Percentiles rank a stretch among this genome's conserved stretches.
Evolutionary conservation across 1,140 invertebrate genomes (phyloP).

Genomic region (Rhyzopertha dominica): DNA sequence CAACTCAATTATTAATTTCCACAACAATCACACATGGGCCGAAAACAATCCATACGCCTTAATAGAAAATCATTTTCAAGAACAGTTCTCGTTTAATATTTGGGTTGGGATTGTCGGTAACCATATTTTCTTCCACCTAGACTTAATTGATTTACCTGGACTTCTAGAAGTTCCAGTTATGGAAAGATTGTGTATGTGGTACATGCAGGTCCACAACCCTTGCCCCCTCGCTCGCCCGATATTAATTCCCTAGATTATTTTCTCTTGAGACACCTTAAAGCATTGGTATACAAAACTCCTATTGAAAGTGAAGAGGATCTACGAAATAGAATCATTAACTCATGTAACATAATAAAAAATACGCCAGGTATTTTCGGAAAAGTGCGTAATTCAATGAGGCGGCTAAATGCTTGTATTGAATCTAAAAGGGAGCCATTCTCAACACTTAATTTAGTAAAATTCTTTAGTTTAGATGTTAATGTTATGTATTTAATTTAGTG

Average conservation of each 20-base stretch:
- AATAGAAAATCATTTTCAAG: constrained; percentile 34
- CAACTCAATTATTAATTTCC: constrained; percentile 40
- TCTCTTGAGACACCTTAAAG: too few relatives aligned
- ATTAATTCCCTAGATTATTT: too few relatives aligned
- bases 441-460: constrained; percentile 13
- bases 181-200: too few relatives aligned
- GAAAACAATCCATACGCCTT: constrained; percentile 42
- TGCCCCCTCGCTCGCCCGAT: too few relatives aligned
- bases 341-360: constrained; percentile 13
- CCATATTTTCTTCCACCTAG: constrained; percentile 37
- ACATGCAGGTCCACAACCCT: too few relatives aligned
- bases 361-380: constrained; percentile 15
- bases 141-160: too few relatives aligned
- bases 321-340: constrained; percentile 3
- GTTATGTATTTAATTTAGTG: too few relatives aligned
- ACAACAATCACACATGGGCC: constrained; percentile 44
- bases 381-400: constrained; percentile 11
- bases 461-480: too few relatives aligned
- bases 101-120: constrained; percentile 39
- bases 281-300: too few relatives aligned
- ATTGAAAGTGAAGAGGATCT: constrained; percentile 11
- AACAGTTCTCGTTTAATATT: constrained; percentile 41
- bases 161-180: too few relatives aligned
- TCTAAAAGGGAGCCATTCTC: constrained; percentile 6
- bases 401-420: constrained; percentile 11